Conservation (phyloP, 2,888 invertebrate genomes). For the Volucella zonaria region DNA sequence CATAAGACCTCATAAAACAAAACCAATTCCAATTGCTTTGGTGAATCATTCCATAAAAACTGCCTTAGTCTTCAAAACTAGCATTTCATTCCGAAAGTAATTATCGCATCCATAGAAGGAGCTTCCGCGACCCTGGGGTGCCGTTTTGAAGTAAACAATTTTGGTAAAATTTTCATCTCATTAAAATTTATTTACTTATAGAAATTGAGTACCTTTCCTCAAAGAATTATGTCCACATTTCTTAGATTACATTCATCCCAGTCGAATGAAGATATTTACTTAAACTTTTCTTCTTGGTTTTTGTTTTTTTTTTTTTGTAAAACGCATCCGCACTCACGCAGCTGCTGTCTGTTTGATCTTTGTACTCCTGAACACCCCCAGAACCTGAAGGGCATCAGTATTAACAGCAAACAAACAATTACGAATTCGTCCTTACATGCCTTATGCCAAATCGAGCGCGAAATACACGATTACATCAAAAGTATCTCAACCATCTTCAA, state of each 20-base stretch:
- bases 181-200: slow-evolving; percentile 54
- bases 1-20: too few relatives aligned
- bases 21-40: too few relatives aligned
- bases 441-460: slow-evolving; percentile 68
- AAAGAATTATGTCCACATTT: slow-evolving; percentile 19
- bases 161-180: slow-evolving; percentile 29
- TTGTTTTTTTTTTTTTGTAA: neutral
- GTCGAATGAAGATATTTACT: slow-evolving; percentile 40
- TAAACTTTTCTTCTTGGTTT: slow-evolving; percentile 13
- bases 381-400: slow-evolving; percentile 20
- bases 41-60: too few relatives aligned
- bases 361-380: slow-evolving; percentile 51
- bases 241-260: slow-evolving; percentile 26
- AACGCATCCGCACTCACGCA: slow-evolving; percentile 44
- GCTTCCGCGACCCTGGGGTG: neutral
- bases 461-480: slow-evolving; percentile 66
- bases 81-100: too few relatives aligned
- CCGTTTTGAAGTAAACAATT: slow-evolving; percentile 16
- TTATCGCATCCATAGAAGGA: too few relatives aligned
- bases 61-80: too few relatives aligned
- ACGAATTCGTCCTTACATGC: slow-evolving; percentile 14
- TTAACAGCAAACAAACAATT: slow-evolving; percentile 52
- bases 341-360: slow-evolving; percentile 57
- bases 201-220: slow-evolving; percentile 46
- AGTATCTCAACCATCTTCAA: slow-evolving; percentile 48